Evolutionary conservation across 2,888 invertebrate species (phyloP).

Genomic region (Acanthosepion esculentum): DNA sequence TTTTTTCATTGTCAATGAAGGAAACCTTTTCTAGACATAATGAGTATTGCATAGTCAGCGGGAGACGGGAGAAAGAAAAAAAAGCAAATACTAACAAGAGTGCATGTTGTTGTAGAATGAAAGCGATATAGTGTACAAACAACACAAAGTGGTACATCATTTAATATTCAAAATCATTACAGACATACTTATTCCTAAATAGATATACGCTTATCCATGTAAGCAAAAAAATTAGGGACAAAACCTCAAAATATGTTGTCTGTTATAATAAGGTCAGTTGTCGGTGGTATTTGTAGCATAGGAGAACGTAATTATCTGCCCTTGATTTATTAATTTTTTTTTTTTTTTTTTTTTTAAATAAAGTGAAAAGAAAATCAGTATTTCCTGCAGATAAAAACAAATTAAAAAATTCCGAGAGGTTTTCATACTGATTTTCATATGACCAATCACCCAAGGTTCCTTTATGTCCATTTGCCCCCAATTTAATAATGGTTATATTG

Average conservation of each 20-base stretch:
- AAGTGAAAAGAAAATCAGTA: background rate
- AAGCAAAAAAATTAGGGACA: background rate
- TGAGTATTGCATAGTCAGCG: constrained; percentile 33
- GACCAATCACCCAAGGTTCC: background rate
- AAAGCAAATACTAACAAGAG: background rate
- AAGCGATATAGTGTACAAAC: background rate
- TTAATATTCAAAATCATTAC: background rate
- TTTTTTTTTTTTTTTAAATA: background rate
- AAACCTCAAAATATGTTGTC: background rate
- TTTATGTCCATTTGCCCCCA: background rate
- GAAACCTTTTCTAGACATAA: background rate
- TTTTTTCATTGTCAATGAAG: background rate
- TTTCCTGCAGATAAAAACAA: background rate
- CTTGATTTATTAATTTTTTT: background rate
- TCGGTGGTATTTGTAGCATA: background rate
- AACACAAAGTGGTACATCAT: background rate
- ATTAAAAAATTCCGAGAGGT: background rate
- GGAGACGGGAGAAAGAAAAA: background rate
- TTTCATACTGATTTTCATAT: background rate
- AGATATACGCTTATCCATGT: background rate
- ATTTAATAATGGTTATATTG: background rate
- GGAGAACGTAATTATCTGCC: background rate
- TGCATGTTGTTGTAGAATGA: background rate
- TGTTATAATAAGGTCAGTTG: background rate
- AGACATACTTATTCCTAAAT: background rate